Evolutionary conservation across 2,113 vertebrate genomes (phyloP).

Genomic region (Capreolus pygargus): DNA sequence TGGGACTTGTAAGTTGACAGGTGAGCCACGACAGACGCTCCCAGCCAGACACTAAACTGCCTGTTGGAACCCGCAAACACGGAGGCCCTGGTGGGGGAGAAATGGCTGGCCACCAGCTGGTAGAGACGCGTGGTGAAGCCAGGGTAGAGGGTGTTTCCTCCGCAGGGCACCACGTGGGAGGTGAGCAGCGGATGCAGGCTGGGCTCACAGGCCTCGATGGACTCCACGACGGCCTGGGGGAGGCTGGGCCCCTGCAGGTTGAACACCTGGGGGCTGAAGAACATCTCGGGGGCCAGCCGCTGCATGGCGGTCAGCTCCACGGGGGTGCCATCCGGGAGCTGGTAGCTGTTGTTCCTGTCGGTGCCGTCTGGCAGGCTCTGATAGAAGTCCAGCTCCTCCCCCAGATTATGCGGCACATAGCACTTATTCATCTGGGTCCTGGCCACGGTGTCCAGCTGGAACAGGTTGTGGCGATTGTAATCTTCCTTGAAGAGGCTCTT

Average conservation of each 20-base stretch:
- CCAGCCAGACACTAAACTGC: constrained; percentile 86
- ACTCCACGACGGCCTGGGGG: not conserved
- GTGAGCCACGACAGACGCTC: constrained; percentile 86
- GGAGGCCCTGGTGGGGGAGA: constrained; percentile 76
- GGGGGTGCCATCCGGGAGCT: not conserved
- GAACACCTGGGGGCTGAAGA: constrained; percentile 22
- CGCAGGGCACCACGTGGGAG: constrained; percentile 85
- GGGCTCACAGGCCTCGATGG: constrained; percentile 77
- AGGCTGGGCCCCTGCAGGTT: not conserved
- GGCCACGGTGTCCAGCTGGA: not conserved
- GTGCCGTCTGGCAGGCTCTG: fast-evolving
- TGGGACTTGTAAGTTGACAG: constrained; percentile 88
- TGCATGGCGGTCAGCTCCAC: constrained; percentile 39
- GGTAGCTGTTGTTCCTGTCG: fast-evolving
- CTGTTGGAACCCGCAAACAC: constrained; percentile 75
- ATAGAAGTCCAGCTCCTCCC: not conserved
- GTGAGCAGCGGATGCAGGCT: constrained; percentile 83
- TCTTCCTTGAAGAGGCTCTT: constrained; percentile 28
- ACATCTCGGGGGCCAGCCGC: constrained; percentile 43
- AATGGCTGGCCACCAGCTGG: fast-evolving
- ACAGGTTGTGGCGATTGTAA: fast-evolving
- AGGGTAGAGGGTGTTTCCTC: constrained; percentile 88
- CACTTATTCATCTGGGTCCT: not conserved
- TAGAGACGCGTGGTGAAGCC: constrained; percentile 83
- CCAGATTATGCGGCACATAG: not conserved